Base-by-base conservation (phyloP, 2,888 invertebrate genomes). In the Portevinia maculata region DNA sequence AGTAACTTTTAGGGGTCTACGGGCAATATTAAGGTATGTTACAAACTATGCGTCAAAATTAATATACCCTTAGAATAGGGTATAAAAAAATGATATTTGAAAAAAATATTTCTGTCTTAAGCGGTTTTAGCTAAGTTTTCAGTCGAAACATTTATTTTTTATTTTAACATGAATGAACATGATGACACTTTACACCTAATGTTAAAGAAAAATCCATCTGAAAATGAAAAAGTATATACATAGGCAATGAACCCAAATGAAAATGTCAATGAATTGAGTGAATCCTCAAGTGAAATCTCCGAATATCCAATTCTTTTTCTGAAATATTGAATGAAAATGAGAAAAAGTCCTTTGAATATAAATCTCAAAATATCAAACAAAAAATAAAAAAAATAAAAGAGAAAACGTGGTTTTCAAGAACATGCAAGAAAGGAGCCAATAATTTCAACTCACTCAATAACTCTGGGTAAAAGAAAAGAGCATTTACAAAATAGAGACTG, bases 401-500 rank as follows among this genome's bases (percentile, higher is more conserved):
- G 30, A 74, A 13, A 79, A 74, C 32, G 1, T 4, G n/a, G n/a
- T n/a, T n/a, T n/a, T n/a, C 13, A 50, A 39, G 21, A 30, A 19
- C 79, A 81, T 81, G 79, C 79, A 70, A 48, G 53, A 21, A 57
- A n/a, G 9, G 48, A 32, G 24, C 24, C 2, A 65, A 52, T 70
- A 75, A 75, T 64, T 75, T 53, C 53, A 76, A 83, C 78, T 83
- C 78, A 78, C 83, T 83, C 83, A 83, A 78, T 67, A 78, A 83
- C 78, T 83, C 78, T 67, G 71, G 76, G 19, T 67, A 55, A 83
- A 83, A 57, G 1, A 19, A 76, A 73, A 78, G 60, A 73, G 71
- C 83, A 67, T 71, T 73, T 78, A 71, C 67, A 78, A 78, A 83
- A 78, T 73, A 28, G 55, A 78, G 67, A 65, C 73, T 78, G 37